Base-by-base conservation (phyloP, 2,888 invertebrate species). In the Atethmia centrago region DNA sequence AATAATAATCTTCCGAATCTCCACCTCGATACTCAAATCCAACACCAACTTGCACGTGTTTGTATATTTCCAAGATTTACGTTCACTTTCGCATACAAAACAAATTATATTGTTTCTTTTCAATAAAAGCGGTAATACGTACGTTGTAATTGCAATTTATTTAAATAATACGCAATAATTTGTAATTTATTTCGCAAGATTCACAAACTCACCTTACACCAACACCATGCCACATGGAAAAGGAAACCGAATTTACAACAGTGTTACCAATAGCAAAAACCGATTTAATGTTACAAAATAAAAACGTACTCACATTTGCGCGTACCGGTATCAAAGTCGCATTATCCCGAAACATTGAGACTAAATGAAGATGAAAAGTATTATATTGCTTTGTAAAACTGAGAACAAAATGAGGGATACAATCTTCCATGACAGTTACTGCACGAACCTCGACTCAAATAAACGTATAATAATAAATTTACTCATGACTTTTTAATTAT, bases 221-320 rank as follows among this genome's bases (percentile, higher is more conserved):
- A 95, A 92, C 95, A 96, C 96, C 96, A 96, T 96, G 95, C 95
- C 92, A 95, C 95, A 93, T 92, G 94, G 94, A 94, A 95, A 96
- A 95, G 94, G 94, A 93, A 94, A 88, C 64, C 19, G 16, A 21
- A 19, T 36, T 16, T 1, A 10, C 1, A 5, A 14, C 0, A 49
- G 56, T 79, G 75, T 82, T 80, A 70, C 82, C 73, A 84, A 25
- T 45, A 77, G 55, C 14, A 16, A 74, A 78, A 78, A 80, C 28
- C 14, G n/a, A 1, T 63, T 58, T 31, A 66, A 31, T n/a, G 8
- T 14, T 63, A 25, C 25, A 14, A 63, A 80, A 53, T 66, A 21
- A 66, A 66, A 66, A 56, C 3, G 62, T n/a, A 31, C 40, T 21
- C 1, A 9, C 25, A 28, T 31, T 10, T 8, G 0, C 1, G 14